Base-by-base conservation (phyloP, 2,888 invertebrate species). In the Coecobrya sp. region DNA sequence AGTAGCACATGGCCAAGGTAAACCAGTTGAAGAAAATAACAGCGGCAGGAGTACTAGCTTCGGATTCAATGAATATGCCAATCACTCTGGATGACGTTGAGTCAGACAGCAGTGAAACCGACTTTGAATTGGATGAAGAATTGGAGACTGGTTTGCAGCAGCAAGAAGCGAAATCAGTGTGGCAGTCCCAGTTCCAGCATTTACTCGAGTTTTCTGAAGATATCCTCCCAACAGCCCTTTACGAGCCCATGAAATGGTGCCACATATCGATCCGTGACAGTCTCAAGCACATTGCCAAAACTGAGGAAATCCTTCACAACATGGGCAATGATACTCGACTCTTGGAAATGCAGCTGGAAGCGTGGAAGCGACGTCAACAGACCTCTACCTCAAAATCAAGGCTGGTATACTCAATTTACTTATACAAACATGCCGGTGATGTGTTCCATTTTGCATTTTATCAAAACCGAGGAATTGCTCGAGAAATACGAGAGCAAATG, bases 191-290 rank as follows among this genome's bases (percentile, higher is more conserved):
- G 22, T 86, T 89, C 22, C 79, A 89, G 19, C 89, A 92, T 86
- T 89, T 92, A 30, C 89, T 92, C 22, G 89, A 89, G 59, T 92
- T 92, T 89, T 92, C 92, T 27, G 92, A 92, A 81, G 70, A 92
- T 49, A 92, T 92, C 81, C 86, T 92, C 7, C 92, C 92, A 30
- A 42, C 79, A 42, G 92, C 59, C 52, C 79, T 89, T n/a, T 92
- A 92, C 85, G 65, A 68, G 22, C 86, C 89, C 8, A 92, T 89
- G 89, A 92, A 89, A 45, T 92, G 92, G 88, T 92, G 92, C 92
- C 88, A 76, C 81, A 84, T 85, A 85, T 88, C 85, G 76, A 88
- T 92, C 88, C 70, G 19, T 22, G 62, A 89, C 25, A 81, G 55
- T 68, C 88, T 92, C 49, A 65, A 88, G 25, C 92, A 92, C 55